These are phyloP conservation scores for Muntiacus muntjak DNA, from an alignment of 2,113 vertebrate species.

Conservation along the genomic window DNA sequence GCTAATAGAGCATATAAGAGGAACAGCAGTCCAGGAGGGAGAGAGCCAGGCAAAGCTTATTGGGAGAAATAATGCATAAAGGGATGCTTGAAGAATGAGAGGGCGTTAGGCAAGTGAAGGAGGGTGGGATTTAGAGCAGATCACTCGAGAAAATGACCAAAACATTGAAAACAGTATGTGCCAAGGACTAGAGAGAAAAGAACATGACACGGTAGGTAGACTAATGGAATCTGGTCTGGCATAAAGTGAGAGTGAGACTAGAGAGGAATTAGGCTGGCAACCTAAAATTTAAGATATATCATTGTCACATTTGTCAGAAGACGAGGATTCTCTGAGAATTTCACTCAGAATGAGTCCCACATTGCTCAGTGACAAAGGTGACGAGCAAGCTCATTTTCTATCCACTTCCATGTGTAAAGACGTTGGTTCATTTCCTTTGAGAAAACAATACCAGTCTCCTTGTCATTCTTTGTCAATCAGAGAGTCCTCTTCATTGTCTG, in stretches of 20 bases:
- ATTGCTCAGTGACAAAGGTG: not conserved
- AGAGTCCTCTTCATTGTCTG: constrained; percentile 41
- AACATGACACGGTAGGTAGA: not conserved
- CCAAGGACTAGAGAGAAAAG: not conserved
- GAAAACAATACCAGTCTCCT: constrained; percentile 30
- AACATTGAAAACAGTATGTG: not conserved
- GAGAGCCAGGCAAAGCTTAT: not conserved
- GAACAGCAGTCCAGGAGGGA: not conserved
- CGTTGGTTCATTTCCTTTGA: not conserved
- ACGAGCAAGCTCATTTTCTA: not conserved
- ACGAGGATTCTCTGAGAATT: not conserved
- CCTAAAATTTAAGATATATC: not conserved
- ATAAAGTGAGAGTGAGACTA: not conserved
- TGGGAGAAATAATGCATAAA: not conserved
- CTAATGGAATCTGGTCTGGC: not conserved
- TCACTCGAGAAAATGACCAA: not conserved
- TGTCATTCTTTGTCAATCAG: constrained; percentile 27
- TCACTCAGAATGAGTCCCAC: not conserved
- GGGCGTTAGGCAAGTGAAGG: not conserved
- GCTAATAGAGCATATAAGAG: not conserved
- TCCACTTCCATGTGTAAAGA: not conserved
- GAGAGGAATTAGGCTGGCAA: not conserved
- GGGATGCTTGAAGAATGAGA: not conserved
- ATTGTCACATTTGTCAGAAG: not conserved
- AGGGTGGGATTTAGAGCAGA: not conserved